phyloP scores from a whole-genome alignment of 92 coral and sea anemone species.

The Galaxea fascicularis region DNA sequence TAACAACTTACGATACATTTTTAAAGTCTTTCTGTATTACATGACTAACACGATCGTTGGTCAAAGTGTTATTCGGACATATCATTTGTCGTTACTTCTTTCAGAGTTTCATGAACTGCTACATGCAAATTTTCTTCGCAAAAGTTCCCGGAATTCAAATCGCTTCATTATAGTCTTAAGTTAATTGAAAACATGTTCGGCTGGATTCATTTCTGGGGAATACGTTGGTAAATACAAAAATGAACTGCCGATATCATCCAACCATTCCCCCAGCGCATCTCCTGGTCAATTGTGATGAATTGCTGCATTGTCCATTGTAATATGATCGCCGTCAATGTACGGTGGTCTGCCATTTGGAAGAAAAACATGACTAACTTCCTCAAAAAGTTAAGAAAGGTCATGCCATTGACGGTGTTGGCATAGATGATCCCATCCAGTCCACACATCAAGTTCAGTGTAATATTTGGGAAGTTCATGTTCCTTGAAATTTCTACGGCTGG shows the following conservation, averaged over 20 bases:
- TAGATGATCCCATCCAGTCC: conserved; percentile 50
- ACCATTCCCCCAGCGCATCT: conserved; percentile 58
- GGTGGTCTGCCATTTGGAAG: too few species aligned
- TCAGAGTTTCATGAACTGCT: conserved; percentile 38
- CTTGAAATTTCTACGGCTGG: conserved; percentile 46
- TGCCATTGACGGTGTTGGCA: conserved; percentile 53
- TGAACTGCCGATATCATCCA: conserved; percentile 45
- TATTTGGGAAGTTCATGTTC: conserved; percentile 22
- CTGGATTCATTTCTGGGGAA: conserved; percentile 65
- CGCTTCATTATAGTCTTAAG: conserved; percentile 51
- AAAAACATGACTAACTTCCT: conserved; percentile 31
- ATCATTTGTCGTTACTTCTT: conserved; percentile 33
- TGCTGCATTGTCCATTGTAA: too few species aligned
- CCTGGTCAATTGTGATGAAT: conserved; percentile 56
- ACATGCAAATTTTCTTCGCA: conserved; percentile 54
- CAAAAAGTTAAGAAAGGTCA: conserved; percentile 55
- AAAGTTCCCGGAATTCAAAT: conserved; percentile 28
- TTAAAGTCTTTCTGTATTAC: too few species aligned
- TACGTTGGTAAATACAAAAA: conserved; percentile 57
- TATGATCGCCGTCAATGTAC: too few species aligned
- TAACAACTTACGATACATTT: too few species aligned
- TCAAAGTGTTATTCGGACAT: too few species aligned
- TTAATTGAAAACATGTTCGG: conserved; percentile 56
- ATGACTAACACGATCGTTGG: too few species aligned
- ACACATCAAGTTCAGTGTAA: conserved; percentile 54